phyloP scores from a whole-genome alignment of 2,888 invertebrate genomes.

The Dexiosoma caninum region DNA sequence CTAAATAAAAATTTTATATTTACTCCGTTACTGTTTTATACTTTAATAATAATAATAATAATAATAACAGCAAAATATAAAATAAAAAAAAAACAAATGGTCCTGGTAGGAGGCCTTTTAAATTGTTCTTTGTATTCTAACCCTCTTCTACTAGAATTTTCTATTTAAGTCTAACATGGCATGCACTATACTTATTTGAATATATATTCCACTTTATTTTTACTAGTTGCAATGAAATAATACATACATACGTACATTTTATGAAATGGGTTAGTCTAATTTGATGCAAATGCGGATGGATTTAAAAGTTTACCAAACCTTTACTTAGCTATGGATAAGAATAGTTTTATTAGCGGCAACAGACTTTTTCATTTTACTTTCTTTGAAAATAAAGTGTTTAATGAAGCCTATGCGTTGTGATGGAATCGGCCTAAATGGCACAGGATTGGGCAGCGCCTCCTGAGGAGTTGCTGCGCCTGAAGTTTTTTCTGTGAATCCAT shows the following conservation, averaged over 20 bases:
- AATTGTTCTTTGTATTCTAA: slow-evolving; percentile 28
- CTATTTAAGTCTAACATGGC: slow-evolving; percentile 23
- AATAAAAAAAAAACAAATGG: slow-evolving; percentile 11
- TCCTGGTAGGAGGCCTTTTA: slow-evolving; percentile 3
- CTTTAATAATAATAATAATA: background rate
- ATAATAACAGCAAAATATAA: too few relatives aligned
- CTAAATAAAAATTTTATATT: slow-evolving; percentile 6
- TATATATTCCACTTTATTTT: slow-evolving; percentile 19
- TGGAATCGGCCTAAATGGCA: too few relatives aligned
- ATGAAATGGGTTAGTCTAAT: background rate
- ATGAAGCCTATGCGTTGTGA: too few relatives aligned
- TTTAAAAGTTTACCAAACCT: slow-evolving; percentile 1
- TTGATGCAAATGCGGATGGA: background rate
- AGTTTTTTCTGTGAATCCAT: too few relatives aligned
- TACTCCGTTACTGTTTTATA: too few relatives aligned
- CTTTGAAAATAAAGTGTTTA: too few relatives aligned
- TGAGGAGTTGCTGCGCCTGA: too few relatives aligned
- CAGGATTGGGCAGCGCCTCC: too few relatives aligned
- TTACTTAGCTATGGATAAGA: background rate
- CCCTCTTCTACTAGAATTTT: slow-evolving; percentile 28
- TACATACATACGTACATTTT: too few relatives aligned
- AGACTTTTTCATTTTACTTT: too few relatives aligned
- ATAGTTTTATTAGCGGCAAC: too few relatives aligned
- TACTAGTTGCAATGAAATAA: background rate
- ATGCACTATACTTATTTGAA: background rate